Percentiles rank a stretch among this genome's conserved stretches.
phyloP scores from a whole-genome alignment of 2,797 vertebrate genomes.

The Scomberomorus guttatus region DNA sequence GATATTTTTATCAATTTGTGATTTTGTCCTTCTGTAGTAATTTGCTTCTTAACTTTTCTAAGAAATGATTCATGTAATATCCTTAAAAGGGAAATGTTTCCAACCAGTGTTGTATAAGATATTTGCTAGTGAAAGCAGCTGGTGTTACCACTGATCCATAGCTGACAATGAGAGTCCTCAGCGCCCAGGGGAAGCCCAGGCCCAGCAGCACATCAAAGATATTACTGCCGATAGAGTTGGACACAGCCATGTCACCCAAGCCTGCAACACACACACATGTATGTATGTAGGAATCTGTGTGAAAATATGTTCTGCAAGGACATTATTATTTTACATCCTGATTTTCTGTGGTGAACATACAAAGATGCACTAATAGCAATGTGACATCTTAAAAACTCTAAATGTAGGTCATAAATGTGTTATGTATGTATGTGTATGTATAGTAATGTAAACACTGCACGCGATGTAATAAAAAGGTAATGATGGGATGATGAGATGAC shows the following conservation, averaged over 20 bases:
- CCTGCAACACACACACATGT: conserved; percentile 65
- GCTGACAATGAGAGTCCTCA: conserved; percentile 87
- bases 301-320: background rate
- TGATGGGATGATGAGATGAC: no score
- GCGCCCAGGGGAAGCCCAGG: conserved; percentile 88
- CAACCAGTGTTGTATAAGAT: background rate
- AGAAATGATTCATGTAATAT: background rate
- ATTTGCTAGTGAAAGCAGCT: background rate
- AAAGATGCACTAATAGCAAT: no score
- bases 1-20: background rate
- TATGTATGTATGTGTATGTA: no score
- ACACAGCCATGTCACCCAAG: conserved; percentile 90
- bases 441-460: no score
- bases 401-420: no score
- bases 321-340: background rate
- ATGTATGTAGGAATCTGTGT: background rate
- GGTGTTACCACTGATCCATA: conserved; percentile 85
- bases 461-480: no score
- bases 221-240: conserved; percentile 89
- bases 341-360: no score
- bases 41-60: no score
- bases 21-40: background rate
- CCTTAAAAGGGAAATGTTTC: background rate
- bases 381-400: no score
- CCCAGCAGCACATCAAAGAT: conserved; percentile 89